These are phyloP conservation scores for Callopanchax toddi DNA, from an alignment of 2,113 vertebrate species.

Conservation along the genomic window DNA sequence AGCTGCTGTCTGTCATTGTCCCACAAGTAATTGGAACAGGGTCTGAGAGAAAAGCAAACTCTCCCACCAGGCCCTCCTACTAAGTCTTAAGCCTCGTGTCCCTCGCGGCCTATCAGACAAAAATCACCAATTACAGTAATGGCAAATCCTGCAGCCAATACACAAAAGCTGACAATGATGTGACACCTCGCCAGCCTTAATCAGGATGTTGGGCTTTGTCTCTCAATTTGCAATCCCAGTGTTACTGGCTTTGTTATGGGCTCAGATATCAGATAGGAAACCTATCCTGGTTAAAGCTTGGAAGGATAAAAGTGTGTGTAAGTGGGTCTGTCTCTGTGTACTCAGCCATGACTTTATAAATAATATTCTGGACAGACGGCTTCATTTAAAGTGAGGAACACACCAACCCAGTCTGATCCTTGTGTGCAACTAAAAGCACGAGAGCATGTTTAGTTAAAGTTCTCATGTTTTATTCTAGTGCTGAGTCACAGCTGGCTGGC, in stretches of 20 bases:
- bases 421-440: too few relatives aligned
- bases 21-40: constrained; percentile 62
- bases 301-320: constrained; percentile 6
- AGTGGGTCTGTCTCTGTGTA: neutral
- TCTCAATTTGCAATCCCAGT: constrained; percentile 48
- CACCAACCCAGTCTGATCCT: too few relatives aligned
- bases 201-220: constrained; percentile 51
- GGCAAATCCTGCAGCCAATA: constrained; percentile 48
- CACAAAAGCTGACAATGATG: constrained; percentile 55
- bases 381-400: too few relatives aligned
- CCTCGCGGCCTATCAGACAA: constrained; percentile 42
- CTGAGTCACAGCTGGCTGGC: too few relatives aligned
- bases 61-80: constrained; percentile 40
- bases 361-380: too few relatives aligned
- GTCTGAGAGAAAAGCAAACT: constrained; percentile 54
- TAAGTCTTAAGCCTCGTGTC: constrained; percentile 50
- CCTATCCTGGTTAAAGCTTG: constrained; percentile 24
- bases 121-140: constrained; percentile 77
- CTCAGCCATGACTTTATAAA: neutral
- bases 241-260: constrained; percentile 16
- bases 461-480: too few relatives aligned
- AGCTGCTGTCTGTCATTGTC: constrained; percentile 62
- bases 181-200: constrained; percentile 56
- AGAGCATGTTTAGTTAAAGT: too few relatives aligned
- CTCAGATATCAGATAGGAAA: constrained; percentile 24